Conservation (phyloP, 2,888 invertebrate species). For the Heteromurus nitidus region DNA sequence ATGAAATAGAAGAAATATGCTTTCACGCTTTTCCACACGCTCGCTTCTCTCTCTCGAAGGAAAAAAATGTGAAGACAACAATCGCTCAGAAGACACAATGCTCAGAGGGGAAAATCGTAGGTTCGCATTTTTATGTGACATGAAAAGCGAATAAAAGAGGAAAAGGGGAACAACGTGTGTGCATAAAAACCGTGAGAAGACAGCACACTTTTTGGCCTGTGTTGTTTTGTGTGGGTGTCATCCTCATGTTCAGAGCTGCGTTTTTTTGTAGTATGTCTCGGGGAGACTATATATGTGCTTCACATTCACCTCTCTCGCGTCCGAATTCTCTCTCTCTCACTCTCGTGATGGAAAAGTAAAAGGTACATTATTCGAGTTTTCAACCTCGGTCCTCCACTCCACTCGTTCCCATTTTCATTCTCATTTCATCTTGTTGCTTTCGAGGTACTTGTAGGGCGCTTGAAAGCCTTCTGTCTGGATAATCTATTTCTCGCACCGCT, state of each 20-base stretch:
- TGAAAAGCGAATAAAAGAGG: background rate
- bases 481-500: slow-evolving; percentile 8
- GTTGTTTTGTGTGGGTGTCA: slow-evolving; percentile 20
- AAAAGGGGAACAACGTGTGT: background rate
- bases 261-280: too few relatives aligned
- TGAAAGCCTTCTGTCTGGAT: background rate
- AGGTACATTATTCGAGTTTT: too few relatives aligned
- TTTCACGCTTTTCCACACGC: slow-evolving; percentile 22
- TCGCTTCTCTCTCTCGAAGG: background rate
- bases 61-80: slow-evolving; percentile 37
- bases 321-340: too few relatives aligned
- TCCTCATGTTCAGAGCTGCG: too few relatives aligned
- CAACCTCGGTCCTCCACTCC: slow-evolving; percentile 5
- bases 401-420: background rate
- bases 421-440: background rate
- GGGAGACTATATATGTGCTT: too few relatives aligned
- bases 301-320: too few relatives aligned
- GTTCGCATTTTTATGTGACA: background rate
- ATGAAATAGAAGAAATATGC: slow-evolving; percentile 34
- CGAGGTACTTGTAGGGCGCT: too few relatives aligned
- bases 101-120: background rate
- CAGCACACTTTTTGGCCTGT: background rate
- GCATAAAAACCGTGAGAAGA: slow-evolving; percentile 56
- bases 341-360: too few relatives aligned
- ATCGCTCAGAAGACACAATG: background rate